These are phyloP conservation scores for Neoitamus cyanurus DNA, from an alignment of 2,888 invertebrate genomes.

Conservation along the genomic window DNA sequence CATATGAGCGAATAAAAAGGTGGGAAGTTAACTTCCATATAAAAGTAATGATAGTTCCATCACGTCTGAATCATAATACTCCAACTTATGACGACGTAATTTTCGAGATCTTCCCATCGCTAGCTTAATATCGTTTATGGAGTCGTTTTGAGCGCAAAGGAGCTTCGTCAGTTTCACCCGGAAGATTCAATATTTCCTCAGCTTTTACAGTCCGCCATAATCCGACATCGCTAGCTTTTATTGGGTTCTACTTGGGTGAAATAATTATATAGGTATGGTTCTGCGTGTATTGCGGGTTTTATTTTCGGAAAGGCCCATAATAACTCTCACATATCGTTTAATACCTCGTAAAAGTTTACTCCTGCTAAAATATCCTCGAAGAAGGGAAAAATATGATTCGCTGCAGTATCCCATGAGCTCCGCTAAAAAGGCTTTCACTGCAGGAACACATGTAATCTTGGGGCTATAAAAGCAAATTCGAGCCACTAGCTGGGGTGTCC, in stretches of 20 bases:
- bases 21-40: background rate
- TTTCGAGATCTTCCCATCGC: background rate
- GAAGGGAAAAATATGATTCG: slow-evolving; percentile 9
- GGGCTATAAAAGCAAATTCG: slow-evolving; percentile 18
- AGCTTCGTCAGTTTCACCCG: background rate
- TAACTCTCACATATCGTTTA: slow-evolving; percentile 34
- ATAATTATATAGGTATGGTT: slow-evolving; percentile 20
- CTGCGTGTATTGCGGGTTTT: background rate
- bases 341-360: slow-evolving; percentile 35
- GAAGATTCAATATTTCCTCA: background rate
- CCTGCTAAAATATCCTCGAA: background rate
- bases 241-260: background rate
- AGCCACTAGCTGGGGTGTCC: background rate
- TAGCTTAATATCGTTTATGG: background rate
- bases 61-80: background rate
- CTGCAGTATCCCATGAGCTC: slow-evolving; percentile 9
- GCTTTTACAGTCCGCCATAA: slow-evolving; percentile 4
- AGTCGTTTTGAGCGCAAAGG: background rate
- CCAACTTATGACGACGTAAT: background rate
- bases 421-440: slow-evolving; percentile 12
- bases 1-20: background rate
- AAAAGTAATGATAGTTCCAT: background rate
- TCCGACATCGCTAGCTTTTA: background rate
- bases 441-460: slow-evolving; percentile 27
- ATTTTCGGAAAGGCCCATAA: slow-evolving; percentile 15